These are phyloP conservation scores for Nemoura dubitans DNA, from an alignment of 2,888 invertebrate species.

Conservation along the genomic window DNA sequence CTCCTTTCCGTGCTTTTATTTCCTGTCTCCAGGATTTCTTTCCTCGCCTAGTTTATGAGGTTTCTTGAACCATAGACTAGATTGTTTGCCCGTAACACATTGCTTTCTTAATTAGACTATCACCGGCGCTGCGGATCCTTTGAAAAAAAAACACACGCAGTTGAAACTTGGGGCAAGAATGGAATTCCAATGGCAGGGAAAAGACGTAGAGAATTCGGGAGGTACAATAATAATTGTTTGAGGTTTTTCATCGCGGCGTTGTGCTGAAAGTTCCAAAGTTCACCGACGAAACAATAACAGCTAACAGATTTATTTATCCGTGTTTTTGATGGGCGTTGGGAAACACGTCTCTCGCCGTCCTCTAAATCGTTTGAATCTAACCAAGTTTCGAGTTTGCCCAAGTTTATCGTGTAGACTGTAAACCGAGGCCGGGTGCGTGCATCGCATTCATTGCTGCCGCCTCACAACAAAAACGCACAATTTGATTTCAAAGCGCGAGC, in stretches of 20 bases:
- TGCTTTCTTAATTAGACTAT: constrained; percentile 46
- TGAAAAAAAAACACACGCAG: constrained; percentile 26
- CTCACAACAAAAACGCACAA: constrained; percentile 32
- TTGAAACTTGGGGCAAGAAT: constrained; percentile 34
- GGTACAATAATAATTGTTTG: constrained; percentile 17
- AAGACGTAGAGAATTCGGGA: constrained; percentile 17
- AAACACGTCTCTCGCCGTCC: constrained; percentile 22
- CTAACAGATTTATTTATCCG: constrained; percentile 32
- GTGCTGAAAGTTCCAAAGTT: constrained; percentile 4
- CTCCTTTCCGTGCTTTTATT: constrained; percentile 42
- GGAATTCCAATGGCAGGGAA: constrained; percentile 31
- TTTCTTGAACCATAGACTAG: constrained; percentile 7
- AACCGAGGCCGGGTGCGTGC: constrained; percentile 42
- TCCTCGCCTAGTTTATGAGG: constrained; percentile 36
- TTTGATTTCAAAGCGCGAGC: constrained; percentile 31
- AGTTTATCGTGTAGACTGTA: constrained; percentile 40
- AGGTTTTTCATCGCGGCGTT: neutral
- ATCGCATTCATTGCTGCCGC: constrained; percentile 44
- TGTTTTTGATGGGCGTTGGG: constrained; percentile 35
- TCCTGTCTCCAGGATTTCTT: constrained; percentile 36
- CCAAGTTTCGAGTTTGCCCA: constrained; percentile 38
- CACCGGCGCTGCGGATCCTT: constrained; percentile 22
- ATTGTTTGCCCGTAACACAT: constrained; percentile 45
- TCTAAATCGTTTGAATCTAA: constrained; percentile 33
- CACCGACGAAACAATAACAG: constrained; percentile 30